Evolutionary conservation across 1,140 invertebrate genomes (phyloP).

Genomic region (Penaeus chinensis): DNA sequence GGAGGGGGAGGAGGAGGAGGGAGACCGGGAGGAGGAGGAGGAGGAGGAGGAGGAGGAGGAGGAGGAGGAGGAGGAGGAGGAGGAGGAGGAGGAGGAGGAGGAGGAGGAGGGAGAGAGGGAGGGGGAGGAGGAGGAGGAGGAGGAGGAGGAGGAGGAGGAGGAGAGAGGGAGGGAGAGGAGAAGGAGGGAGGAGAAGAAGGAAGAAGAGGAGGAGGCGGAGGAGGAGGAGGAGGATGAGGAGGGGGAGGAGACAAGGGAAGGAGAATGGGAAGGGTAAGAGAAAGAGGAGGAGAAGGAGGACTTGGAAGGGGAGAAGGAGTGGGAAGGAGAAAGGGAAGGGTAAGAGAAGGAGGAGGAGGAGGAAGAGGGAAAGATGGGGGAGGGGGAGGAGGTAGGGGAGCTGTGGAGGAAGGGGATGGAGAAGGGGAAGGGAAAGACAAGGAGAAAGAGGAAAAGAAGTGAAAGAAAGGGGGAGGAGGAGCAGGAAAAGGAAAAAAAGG

Average conservation of each 20-base stretch:
- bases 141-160: constrained; percentile 3
- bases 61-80: background rate
- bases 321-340: no score
- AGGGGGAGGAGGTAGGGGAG: background rate
- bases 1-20: background rate
- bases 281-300: background rate
- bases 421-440: background rate
- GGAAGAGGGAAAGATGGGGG: no score
- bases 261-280: background rate
- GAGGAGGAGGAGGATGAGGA: no score
- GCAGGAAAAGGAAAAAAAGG: background rate
- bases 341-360: background rate
- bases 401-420: background rate
- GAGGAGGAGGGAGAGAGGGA: background rate
- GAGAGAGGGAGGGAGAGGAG: background rate
- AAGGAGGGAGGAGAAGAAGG: background rate
- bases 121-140: background rate
- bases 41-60: background rate
- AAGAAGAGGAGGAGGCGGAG: no score
- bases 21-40: background rate
- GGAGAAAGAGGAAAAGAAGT: background rate
- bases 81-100: background rate
- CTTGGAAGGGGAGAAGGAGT: background rate
- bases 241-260: background rate
- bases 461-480: background rate